Percentiles rank a stretch among this genome's conserved stretches.
phyloP scores from a whole-genome alignment of 2,888 invertebrate genomes.

The Elysia crispata region DNA sequence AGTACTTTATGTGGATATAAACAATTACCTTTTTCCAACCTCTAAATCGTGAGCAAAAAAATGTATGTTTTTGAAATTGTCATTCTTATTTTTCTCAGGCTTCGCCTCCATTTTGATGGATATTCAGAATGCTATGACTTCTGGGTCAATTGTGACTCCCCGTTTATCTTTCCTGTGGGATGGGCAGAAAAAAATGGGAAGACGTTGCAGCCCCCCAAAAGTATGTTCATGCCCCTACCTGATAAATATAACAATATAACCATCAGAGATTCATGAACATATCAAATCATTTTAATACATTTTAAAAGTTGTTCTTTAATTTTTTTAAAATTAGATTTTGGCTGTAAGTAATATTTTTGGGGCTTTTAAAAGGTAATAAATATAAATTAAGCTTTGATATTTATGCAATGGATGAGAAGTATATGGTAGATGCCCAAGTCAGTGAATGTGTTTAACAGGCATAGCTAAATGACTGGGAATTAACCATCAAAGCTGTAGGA shows the following conservation, averaged over 20 bases:
- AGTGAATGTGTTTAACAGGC: too few relatives aligned
- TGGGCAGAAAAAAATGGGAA: slow-evolving; percentile 93
- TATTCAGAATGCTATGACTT: slow-evolving; percentile 92
- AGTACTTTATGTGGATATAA: too few relatives aligned
- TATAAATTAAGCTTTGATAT: too few relatives aligned
- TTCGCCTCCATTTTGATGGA: slow-evolving; percentile 94
- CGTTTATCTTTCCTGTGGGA: slow-evolving; percentile 93
- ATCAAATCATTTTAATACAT: not conserved
- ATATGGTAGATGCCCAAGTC: too few relatives aligned
- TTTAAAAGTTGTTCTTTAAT: not conserved
- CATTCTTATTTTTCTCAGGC: slow-evolving; percentile 77
- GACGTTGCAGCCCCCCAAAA: slow-evolving; percentile 87
- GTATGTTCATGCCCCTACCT: slow-evolving; percentile 64
- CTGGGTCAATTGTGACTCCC: slow-evolving; percentile 95
- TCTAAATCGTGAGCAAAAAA: not conserved
- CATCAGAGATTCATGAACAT: not conserved
- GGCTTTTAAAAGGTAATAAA: too few relatives aligned
- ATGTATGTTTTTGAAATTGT: not conserved
- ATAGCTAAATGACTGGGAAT: too few relatives aligned
- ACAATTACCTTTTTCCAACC: too few relatives aligned
- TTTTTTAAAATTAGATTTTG: too few relatives aligned
- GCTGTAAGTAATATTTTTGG: too few relatives aligned
- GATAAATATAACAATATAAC: not conserved
- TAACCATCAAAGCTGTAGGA: too few relatives aligned
- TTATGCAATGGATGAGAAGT: too few relatives aligned